Evolutionary conservation across 2,113 vertebrate species (phyloP), one percentile per base, ranked within the genome.

Genomic region (Dermatemys mawii): DNA sequence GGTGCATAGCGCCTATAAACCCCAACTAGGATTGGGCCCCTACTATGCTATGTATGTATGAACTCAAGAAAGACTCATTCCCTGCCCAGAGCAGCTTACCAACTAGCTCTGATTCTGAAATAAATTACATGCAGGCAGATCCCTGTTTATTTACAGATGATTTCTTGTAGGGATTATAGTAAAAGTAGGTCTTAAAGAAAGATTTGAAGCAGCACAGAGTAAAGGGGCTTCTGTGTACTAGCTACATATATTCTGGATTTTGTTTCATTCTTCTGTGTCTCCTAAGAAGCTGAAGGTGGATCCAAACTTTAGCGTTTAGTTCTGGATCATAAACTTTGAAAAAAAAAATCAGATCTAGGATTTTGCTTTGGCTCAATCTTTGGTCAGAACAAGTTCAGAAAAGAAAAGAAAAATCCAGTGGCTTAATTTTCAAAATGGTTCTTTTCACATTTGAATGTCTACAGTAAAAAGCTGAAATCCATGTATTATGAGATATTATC

Each of bases 401-500:
- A 93, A 87, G 81, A 63, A 35, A 35, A 38, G 21, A 13, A 78
- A 81, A 49, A 38, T 8, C n/a, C 51, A 75, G 55, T 89, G 32
- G 22, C 44, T 79, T 32, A 54, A 10, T 55, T 84, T 84, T 70
- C 16, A 70, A 84, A 35, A 44, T 24, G 27, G 1, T 4, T 26
- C 19, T 75, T 75, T 26, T 44, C 38, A 44, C 38, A 12, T 46
- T 75, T 75, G 73, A 75, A 46, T 6, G 14, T 46, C 41, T 46
- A 75, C n/a, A 46, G 73, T 41, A 75, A 75, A 60, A 21, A 46
- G 41, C 41, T 75, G 41, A 75, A 81, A 96, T n/a, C 81, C 78
- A 63, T 78, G 11, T 4, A 76, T 88, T 91, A 88, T 87, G 81
- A 94, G 50, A 78, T 94, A 93, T 95, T 96, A 94, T 60, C 73